phyloP scores from a whole-genome alignment of 2,113 vertebrate species.

The Craseonycteris thonglongyai region DNA sequence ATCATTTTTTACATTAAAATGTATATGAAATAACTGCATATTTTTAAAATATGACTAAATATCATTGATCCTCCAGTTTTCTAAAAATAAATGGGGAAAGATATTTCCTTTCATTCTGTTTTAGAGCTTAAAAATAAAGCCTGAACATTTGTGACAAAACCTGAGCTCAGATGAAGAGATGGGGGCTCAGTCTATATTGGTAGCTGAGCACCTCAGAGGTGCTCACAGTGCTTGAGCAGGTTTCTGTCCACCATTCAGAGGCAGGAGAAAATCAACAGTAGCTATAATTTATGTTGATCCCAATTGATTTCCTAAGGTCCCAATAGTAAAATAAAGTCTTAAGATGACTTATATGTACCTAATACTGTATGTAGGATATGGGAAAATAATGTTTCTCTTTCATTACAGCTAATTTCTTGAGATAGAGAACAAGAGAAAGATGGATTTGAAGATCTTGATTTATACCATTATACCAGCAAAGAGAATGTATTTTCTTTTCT shows the following conservation, averaged over 20 bases:
- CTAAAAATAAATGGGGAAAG: neutral
- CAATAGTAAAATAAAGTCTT: neutral
- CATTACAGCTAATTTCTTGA: conserved; percentile 85
- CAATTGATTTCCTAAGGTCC: neutral
- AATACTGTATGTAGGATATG: neutral
- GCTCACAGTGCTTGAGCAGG: neutral
- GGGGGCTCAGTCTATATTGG: neutral
- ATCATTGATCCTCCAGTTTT: neutral
- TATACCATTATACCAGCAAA: conserved; percentile 86
- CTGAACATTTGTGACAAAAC: neutral
- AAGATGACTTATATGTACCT: neutral
- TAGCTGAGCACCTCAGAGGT: neutral
- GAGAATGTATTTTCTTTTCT: conserved; percentile 76
- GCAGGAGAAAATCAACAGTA: neutral
- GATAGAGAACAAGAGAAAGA: conserved; percentile 64
- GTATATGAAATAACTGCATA: neutral
- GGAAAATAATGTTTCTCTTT: conserved; percentile 54
- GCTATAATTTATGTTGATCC: neutral
- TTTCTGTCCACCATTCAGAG: neutral
- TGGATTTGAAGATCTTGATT: conserved; percentile 79
- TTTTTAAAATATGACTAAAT: neutral
- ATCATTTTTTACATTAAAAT: neutral
- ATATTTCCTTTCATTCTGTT: neutral
- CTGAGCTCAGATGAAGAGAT: neutral
- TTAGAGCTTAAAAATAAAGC: neutral